These are phyloP conservation scores for Onychostruthus taczanowskii DNA, from an alignment of 2,113 vertebrate species.

Conservation along the genomic window DNA sequence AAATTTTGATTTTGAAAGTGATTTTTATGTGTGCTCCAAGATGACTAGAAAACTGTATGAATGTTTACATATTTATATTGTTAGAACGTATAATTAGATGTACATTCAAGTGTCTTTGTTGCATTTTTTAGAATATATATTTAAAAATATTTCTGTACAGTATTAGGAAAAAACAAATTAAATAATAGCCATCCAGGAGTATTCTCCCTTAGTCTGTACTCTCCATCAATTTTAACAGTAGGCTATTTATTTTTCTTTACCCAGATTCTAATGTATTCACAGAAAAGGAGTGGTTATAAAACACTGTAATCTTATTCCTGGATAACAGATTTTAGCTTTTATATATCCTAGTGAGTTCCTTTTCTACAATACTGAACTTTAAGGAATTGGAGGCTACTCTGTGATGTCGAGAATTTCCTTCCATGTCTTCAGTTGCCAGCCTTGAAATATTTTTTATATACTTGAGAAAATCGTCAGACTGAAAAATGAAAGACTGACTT, in stretches of 20 bases:
- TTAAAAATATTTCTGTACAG: background rate
- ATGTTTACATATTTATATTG: background rate
- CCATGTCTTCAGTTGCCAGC: background rate
- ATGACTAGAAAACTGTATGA: background rate
- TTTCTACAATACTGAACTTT: background rate
- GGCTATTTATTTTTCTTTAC: background rate
- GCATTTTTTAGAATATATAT: background rate
- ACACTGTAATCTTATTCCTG: background rate
- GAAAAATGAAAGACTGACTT: background rate
- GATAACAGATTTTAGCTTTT: background rate
- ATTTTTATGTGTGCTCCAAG: conserved; percentile 15
- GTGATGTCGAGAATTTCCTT: background rate
- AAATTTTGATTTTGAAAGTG: conserved; percentile 18
- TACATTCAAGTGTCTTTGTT: background rate
- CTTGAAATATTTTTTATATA: background rate
- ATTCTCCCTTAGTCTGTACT: background rate
- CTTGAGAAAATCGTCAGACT: background rate
- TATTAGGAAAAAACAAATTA: background rate
- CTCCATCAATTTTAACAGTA: background rate
- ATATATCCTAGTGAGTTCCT: background rate
- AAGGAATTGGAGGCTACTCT: background rate
- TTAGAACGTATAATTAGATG: background rate
- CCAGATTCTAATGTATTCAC: background rate
- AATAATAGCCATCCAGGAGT: background rate
- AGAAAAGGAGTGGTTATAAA: background rate